phyloP scores from a whole-genome alignment of 2,797 vertebrate genomes.

The Fratercula arctica region DNA sequence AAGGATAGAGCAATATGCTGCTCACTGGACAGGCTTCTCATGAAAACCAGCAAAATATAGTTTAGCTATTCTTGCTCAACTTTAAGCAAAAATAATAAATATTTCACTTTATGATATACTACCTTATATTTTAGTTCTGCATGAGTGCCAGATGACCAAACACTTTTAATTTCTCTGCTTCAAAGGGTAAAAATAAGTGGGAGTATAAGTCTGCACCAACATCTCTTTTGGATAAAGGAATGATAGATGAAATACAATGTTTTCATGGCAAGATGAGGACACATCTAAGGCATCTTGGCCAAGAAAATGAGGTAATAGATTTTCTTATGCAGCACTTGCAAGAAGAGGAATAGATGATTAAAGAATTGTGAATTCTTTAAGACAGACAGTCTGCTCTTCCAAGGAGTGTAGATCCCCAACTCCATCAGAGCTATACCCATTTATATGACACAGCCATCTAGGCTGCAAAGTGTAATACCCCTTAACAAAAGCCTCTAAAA shows the following conservation, averaged over 20 bases:
- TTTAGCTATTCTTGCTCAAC: neutral
- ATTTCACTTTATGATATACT: neutral
- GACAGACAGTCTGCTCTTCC: neutral
- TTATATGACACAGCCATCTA: neutral
- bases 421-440: neutral
- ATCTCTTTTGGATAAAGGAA: neutral
- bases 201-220: neutral
- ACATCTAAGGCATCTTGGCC: neutral
- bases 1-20: neutral
- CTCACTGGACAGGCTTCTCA: neutral
- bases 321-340: neutral
- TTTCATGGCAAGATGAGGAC: neutral
- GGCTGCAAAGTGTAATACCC: neutral
- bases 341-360: neutral
- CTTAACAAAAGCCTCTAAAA: neutral
- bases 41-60: neutral
- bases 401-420: neutral
- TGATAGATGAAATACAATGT: accelerated
- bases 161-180: neutral
- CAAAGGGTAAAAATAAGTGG: neutral
- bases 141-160: neutral
- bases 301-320: neutral
- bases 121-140: neutral
- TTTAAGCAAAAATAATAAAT: neutral
- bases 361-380: neutral